These are phyloP conservation scores for Cyanoramphus novaezelandiae DNA, from an alignment of 2,113 vertebrate species.

Conservation along the genomic window DNA sequence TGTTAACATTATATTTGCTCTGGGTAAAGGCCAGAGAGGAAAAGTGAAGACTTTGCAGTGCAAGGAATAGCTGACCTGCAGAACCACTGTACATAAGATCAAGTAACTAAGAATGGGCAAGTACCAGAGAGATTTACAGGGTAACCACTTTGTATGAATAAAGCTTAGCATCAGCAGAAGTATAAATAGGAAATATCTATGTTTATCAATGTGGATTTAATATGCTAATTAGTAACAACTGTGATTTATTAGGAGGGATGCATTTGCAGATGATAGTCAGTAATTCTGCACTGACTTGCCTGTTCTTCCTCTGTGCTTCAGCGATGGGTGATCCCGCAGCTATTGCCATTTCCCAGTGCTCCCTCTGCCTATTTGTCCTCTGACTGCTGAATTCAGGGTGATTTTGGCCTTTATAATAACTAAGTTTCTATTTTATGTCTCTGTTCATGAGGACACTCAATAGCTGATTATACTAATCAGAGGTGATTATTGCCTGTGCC, in stretches of 20 bases:
- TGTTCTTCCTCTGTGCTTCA: background rate
- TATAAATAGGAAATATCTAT: background rate
- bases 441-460: background rate
- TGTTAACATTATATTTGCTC: background rate
- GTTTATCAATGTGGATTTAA: background rate
- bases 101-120: background rate
- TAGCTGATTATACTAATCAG: conserved; percentile 55
- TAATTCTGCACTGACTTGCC: background rate
- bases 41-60: background rate
- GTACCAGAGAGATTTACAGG: background rate
- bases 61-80: background rate
- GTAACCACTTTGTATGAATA: background rate
- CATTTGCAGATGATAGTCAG: background rate
- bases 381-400: background rate
- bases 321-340: background rate
- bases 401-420: background rate
- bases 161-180: background rate
- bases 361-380: background rate
- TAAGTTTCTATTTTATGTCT: background rate
- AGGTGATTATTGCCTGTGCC: conserved; percentile 18
- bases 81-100: background rate
- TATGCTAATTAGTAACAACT: background rate
- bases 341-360: background rate
- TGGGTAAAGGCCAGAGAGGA: background rate
- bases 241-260: background rate